Evolutionary conservation across 1,140 invertebrate genomes (phyloP).

Genomic region (Bombus superbus): DNA sequence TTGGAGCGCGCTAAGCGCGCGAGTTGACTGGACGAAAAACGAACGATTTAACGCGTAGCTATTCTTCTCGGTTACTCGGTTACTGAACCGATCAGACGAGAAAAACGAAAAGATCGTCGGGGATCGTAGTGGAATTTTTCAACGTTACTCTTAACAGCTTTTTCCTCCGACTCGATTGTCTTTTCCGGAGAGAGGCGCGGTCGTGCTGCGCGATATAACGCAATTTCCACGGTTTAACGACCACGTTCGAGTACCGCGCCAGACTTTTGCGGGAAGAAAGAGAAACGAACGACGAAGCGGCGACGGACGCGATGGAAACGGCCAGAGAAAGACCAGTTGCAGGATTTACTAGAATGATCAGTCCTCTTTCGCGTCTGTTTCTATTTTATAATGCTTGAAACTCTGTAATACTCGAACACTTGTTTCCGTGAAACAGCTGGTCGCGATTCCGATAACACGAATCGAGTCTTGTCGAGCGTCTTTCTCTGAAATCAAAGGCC

Average conservation of each 20-base stretch:
- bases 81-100: not conserved
- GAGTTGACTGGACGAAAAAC: too few relatives aligned
- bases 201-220: constrained; percentile 63
- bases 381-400: too few relatives aligned
- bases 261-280: constrained; percentile 28
- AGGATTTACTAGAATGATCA: constrained; percentile 65
- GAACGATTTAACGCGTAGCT: too few relatives aligned
- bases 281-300: constrained; percentile 50
- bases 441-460: too few relatives aligned
- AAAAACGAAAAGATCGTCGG: not conserved
- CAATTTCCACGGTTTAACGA: constrained; percentile 64
- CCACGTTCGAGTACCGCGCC: constrained; percentile 51
- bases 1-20: too few relatives aligned
- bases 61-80: not conserved
- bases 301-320: not conserved
- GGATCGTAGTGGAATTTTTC: constrained; percentile 53
- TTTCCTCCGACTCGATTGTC: constrained; percentile 53
- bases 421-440: too few relatives aligned
- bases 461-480: too few relatives aligned
- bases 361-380: constrained; percentile 42
- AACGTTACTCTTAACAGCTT: constrained; percentile 47
- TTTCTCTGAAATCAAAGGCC: too few relatives aligned
- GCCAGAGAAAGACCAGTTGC: constrained; percentile 47
- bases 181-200: constrained; percentile 23
- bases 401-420: too few relatives aligned